Evolutionary conservation across 2,113 vertebrate species (phyloP).

Genomic region (Ranitomeya variabilis): DNA sequence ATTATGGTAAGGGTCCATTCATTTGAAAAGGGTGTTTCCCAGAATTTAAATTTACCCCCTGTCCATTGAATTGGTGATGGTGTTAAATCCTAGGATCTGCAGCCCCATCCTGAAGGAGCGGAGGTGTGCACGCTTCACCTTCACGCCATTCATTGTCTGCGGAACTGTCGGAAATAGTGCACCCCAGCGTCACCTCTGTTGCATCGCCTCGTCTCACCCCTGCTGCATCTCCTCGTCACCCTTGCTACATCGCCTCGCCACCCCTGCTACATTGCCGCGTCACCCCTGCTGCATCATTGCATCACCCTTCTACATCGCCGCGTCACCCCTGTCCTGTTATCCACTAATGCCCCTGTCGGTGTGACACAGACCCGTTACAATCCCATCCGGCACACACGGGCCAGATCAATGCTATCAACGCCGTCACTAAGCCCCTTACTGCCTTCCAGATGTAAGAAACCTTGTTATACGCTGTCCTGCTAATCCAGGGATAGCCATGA

Average conservation of each 20-base stretch:
- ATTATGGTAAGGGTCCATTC: constrained; percentile 82
- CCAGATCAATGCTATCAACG: background rate
- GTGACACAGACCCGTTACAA: background rate
- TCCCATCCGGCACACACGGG: background rate
- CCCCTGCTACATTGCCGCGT: too few species aligned
- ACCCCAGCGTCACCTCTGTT: too few species aligned
- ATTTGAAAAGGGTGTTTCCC: too few species aligned
- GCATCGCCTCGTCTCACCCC: too few species aligned
- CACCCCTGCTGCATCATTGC: too few species aligned
- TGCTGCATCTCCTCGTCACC: too few species aligned
- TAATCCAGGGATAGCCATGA: background rate
- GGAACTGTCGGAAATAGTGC: too few species aligned
- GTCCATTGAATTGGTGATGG: background rate
- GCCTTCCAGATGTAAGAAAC: background rate
- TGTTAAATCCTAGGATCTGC: too few species aligned
- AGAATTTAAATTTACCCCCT: background rate
- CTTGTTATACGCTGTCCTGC: background rate
- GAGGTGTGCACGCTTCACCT: too few species aligned
- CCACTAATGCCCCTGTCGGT: background rate
- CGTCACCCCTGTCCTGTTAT: background rate
- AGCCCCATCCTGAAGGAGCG: too few species aligned
- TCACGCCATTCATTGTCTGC: too few species aligned
- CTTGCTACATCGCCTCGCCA: too few species aligned
- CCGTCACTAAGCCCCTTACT: background rate
- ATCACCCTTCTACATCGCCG: background rate